Base-by-base conservation (phyloP, 2,113 vertebrate species). In the Phalacrocorax pelagicus region DNA sequence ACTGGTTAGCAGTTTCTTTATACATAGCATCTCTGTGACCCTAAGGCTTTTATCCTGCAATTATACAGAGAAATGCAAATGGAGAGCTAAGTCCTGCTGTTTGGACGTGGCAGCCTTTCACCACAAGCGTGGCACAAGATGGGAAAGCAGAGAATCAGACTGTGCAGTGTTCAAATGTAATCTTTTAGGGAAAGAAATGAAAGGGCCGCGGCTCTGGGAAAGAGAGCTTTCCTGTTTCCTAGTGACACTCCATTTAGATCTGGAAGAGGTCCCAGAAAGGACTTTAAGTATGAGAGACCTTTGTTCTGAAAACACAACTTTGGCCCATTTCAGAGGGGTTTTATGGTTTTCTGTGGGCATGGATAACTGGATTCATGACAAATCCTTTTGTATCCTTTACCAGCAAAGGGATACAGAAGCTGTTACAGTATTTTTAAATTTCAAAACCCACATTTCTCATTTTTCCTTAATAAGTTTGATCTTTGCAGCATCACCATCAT, bases 201-300 rank as follows among this genome's bases (percentile, higher is more conserved):
- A 92, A 96, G 72, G 86, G 86, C 55, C 4, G 0, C 46, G 81
- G 74, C 77, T 61, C 38, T 72, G 81, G 88, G 81, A 92, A 94
- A 91, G 70, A 87, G 77, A 94, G 69, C 70, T 89, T 94, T 94
- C 66, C 66, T 72, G 73, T 95, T 89, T 97, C 91, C 73, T 96
- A 94, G 86, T 79, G 94, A 91, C 88, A 95, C 78, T 92, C 81
- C 44, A 75, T 95, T 97, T 95, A 92, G 89, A 95, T 72, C 84
- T 97, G 95, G 92, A 97, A 95, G 52, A 65, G 87, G 34, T 97
- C 94, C 97, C 96, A 94, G 96, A 96, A 94, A 92, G 78, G 94
- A 86, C 73, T 90, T 86, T 52, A 93, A 93, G 57, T 80, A 91
- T 69, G 94, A 94, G 86, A 89, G 91, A 91, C 84, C 89, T 94